A percentile compares a stretch with the other conserved stretches of the same genome.
These are phyloP conservation scores for Apodemus speciosus DNA, from an alignment of 2,113 vertebrate genomes.

Conservation along the genomic window DNA sequence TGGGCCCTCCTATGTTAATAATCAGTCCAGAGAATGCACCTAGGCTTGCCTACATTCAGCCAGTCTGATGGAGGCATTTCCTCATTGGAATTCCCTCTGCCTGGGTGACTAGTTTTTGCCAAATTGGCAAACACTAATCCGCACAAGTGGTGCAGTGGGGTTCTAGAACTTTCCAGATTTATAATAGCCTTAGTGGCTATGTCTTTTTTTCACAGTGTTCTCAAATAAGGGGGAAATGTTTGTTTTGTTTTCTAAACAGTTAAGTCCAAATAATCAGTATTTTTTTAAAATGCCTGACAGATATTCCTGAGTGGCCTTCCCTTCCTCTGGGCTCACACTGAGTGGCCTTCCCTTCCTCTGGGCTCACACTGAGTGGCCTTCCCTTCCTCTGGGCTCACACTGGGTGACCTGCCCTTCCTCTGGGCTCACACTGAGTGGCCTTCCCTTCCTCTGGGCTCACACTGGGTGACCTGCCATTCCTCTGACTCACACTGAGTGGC, in stretches of 20 bases:
- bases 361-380: too few relatives aligned
- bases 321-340: too few relatives aligned
- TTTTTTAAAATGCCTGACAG: background rate
- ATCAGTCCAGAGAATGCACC: background rate
- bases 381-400: too few relatives aligned
- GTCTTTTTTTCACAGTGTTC: background rate
- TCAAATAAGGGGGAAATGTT: background rate
- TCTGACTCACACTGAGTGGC: too few relatives aligned
- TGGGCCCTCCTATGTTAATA: background rate
- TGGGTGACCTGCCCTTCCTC: too few relatives aligned
- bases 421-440: too few relatives aligned
- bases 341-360: too few relatives aligned
- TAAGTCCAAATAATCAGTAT: background rate
- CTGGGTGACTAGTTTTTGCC: background rate
- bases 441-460: too few relatives aligned
- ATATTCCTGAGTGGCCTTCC: too few relatives aligned
- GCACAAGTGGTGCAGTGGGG: background rate
- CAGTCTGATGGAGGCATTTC: background rate
- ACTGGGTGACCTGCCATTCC: too few relatives aligned
- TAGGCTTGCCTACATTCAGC: background rate
- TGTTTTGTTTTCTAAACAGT: background rate
- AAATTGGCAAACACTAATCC: background rate
- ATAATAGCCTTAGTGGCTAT: background rate
- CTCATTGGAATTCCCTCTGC: background rate
- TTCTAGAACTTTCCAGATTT: background rate